Evolutionary conservation across 2,113 vertebrate species (phyloP).

Genomic region (Mormyrus iriodes): DNA sequence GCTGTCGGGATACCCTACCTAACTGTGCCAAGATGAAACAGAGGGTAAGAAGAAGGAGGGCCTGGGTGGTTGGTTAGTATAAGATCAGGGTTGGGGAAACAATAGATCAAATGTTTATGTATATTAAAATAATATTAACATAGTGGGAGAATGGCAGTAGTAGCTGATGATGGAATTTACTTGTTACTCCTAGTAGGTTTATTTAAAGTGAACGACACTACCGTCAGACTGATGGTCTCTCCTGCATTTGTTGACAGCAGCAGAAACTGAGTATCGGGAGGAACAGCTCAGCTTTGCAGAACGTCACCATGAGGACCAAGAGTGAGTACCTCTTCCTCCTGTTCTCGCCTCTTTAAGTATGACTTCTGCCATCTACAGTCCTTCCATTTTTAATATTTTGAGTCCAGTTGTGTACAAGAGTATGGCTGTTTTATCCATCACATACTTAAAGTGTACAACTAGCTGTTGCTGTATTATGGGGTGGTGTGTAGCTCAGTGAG

Average conservation of each 20-base stretch:
- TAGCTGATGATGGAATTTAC: neutral
- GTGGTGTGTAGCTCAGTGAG: neutral
- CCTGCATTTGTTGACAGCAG: constrained; percentile 58
- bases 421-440: neutral
- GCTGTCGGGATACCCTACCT: constrained; percentile 82
- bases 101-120: neutral
- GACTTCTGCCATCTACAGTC: neutral
- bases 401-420: neutral
- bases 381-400: neutral
- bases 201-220: neutral
- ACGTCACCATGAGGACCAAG: constrained; percentile 74
- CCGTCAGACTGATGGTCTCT: neutral
- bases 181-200: neutral
- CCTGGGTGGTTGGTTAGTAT: neutral
- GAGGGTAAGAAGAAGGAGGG: constrained; percentile 66
- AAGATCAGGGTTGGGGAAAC: neutral
- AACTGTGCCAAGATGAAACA: constrained; percentile 93
- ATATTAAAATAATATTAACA: neutral
- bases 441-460: neutral
- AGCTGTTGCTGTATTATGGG: neutral
- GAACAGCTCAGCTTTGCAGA: constrained; percentile 75
- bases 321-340: constrained; percentile 59
- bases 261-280: constrained; percentile 77
- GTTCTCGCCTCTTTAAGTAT: neutral
- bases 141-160: neutral